Evolutionary conservation across 2,888 invertebrate genomes (phyloP), one percentile per base, ranked within the genome.

Genomic region (Trichogramma evanescens): DNA sequence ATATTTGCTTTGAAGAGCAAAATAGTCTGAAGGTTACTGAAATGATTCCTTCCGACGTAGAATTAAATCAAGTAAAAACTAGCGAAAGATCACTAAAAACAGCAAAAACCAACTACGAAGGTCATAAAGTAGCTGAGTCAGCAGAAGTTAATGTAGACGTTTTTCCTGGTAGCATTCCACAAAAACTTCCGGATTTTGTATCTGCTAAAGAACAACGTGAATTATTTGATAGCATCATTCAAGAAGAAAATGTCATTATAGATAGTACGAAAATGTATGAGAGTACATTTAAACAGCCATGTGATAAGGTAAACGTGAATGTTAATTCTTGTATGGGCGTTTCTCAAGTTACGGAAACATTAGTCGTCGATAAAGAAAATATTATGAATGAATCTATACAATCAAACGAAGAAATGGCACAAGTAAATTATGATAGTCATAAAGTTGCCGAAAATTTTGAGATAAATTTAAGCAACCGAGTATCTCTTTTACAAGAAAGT

Each of bases 91-190:
- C 64, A 9, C 64, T 61, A n/a, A 72, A 74, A 69, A 79, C 69
- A n/a, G 79, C 74, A 54, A 80, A 80, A 4, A 73, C 72, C 50
- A 72, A 75, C 65, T 76, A 71, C 51, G 73, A 82, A 54, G 78
- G 82, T 10, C 81, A 82, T 65, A 79, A 75, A 64, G 84, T 86
- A 69, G 86, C 87, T 10, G 72, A 85, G 58, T 81, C 81, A 55
- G 82, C 81, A 66, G 82, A 87, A 81, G 77, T 83, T 40, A 76
- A 82, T 54, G 71, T 84, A 9, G 78, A 80, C 60, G 76, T 80
- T 40, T 78, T 80, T 69, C 75, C 79, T 8, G 80, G 79, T 9
- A 80, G 82, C 69, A 75, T 81, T n/a, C 66, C 72, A 50, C 68
- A 81, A 4, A 65, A 71, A 44, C 66, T 74, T 63, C 72, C 68